phyloP scores from a whole-genome alignment of 1,140 invertebrate species.

The Lucilia sericata region DNA sequence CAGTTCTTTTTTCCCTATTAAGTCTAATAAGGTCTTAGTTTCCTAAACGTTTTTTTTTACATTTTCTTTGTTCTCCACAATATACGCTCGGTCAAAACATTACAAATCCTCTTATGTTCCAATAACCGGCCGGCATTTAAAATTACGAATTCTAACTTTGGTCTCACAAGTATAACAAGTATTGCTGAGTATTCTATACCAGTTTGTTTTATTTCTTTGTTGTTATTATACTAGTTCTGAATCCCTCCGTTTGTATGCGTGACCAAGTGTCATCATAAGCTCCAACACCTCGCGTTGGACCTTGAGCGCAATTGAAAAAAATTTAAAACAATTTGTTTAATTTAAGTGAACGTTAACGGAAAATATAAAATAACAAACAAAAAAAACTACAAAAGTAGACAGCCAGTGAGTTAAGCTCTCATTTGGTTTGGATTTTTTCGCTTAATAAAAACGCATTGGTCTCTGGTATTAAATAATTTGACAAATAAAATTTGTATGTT shows the following conservation, averaged over 20 bases:
- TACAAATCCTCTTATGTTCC: background rate
- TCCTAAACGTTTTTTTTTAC: background rate
- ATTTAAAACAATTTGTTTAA: background rate
- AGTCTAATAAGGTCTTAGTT: too few relatives aligned
- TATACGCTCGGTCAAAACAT: too few relatives aligned
- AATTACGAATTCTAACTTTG: conserved; percentile 1
- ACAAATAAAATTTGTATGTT: too few relatives aligned
- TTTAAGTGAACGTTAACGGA: background rate
- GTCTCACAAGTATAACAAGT: too few relatives aligned
- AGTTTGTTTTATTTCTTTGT: background rate
- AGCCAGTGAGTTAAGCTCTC: too few relatives aligned
- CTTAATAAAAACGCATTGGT: too few relatives aligned
- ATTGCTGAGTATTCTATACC: background rate
- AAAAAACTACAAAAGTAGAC: background rate
- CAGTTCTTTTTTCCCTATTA: too few relatives aligned
- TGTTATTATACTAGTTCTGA: background rate
- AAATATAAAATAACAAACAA: background rate
- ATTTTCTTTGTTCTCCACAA: background rate
- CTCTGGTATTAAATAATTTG: too few relatives aligned
- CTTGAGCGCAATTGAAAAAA: conserved; percentile 47
- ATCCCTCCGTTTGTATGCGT: conserved; percentile 1
- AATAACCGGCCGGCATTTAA: conserved; percentile 9
- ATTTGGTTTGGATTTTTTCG: too few relatives aligned
- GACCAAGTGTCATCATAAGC: conserved; percentile 16
- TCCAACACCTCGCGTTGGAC: conserved; percentile 24